Conservation (phyloP, 2,888 invertebrate genomes). For the Gandaritis pyraliata region DNA sequence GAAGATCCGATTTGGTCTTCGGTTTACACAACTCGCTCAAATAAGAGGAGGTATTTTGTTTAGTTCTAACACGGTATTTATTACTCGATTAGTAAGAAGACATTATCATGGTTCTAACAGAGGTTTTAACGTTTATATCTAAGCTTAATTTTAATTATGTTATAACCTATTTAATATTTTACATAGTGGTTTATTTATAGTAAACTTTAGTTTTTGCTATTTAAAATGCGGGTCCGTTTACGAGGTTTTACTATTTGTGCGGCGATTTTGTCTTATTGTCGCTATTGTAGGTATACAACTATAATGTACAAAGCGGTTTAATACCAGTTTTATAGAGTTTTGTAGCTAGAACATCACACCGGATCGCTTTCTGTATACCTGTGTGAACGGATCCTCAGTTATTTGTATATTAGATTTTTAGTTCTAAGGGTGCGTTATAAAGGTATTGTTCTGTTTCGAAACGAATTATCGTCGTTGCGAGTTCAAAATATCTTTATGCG, state of each 20-base stretch:
- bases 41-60: slow-evolving; percentile 50
- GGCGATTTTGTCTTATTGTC: not conserved
- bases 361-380: slow-evolving; percentile 27
- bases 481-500: not conserved
- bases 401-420: slow-evolving; percentile 78
- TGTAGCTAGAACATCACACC: slow-evolving; percentile 43
- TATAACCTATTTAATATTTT: slow-evolving; percentile 74
- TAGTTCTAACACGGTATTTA: slow-evolving; percentile 68
- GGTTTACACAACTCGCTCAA: slow-evolving; percentile 63
- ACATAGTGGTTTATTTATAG: slow-evolving; percentile 71
- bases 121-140: slow-evolving; percentile 56
- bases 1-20: slow-evolving; percentile 1
- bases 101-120: slow-evolving; percentile 60
- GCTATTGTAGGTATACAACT: not conserved
- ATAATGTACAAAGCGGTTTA: slow-evolving; percentile 10
- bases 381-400: slow-evolving; percentile 61
- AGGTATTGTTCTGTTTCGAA: slow-evolving; percentile 60
- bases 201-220: slow-evolving; percentile 29
- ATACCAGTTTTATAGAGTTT: slow-evolving; percentile 19
- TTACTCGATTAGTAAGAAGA: slow-evolving; percentile 50
- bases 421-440: slow-evolving; percentile 75
- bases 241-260: slow-evolving; percentile 28
- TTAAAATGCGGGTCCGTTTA: slow-evolving; percentile 26
- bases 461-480: slow-evolving; percentile 33
- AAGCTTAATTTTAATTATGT: slow-evolving; percentile 64